These are phyloP conservation scores for Notoglanidium macrostoma DNA, from an alignment of 2,797 vertebrate species.

Conservation along the genomic window DNA sequence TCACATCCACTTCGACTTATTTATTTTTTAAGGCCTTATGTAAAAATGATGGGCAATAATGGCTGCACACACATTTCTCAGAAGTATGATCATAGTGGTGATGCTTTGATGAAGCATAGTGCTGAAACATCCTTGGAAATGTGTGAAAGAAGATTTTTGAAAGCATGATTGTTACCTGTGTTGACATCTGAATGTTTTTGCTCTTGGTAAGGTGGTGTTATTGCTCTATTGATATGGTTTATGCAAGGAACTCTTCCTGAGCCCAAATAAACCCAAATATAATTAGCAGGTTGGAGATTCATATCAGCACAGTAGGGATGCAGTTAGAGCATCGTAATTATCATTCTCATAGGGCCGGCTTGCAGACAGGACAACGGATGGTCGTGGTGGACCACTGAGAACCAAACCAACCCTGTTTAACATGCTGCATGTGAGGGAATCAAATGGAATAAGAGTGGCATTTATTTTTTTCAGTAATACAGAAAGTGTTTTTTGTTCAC, in stretches of 20 bases:
- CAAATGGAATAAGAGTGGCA: neutral
- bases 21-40: conserved; percentile 43
- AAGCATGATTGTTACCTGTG: neutral
- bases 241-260: conserved; percentile 4
- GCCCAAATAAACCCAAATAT: conserved; percentile 7
- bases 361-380: neutral
- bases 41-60: conserved; percentile 31
- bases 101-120: neutral
- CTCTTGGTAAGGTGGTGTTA: neutral
- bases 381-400: neutral
- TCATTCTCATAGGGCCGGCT: neutral
- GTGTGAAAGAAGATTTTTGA: conserved; percentile 3
- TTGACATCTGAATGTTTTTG: neutral
- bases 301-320: neutral
- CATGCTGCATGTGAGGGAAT: neutral
- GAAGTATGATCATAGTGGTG: neutral
- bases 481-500: neutral
- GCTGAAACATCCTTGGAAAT: conserved; percentile 1
- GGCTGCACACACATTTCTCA: neutral
- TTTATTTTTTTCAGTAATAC: neutral
- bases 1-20: conserved; percentile 40
- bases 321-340: neutral
- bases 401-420: neutral
- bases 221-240: conserved; percentile 20
- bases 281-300: conserved; percentile 28